Evolutionary conservation across 2,113 vertebrate genomes (phyloP).

Genomic region (Pterophyllum scalare): DNA sequence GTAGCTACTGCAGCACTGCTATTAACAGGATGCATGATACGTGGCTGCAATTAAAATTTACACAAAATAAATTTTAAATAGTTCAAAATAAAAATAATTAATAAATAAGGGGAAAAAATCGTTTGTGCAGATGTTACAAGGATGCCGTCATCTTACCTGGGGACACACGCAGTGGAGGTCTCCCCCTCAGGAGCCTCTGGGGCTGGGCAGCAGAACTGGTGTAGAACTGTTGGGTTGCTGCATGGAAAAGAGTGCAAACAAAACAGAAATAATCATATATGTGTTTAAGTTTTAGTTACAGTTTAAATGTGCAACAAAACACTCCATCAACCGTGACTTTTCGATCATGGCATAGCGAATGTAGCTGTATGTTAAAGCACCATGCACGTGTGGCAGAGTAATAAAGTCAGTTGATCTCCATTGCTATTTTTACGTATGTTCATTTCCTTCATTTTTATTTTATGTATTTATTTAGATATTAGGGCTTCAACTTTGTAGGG

Average conservation of each 20-base stretch:
- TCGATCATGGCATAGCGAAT: background rate
- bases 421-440: too few species aligned
- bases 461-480: too few species aligned
- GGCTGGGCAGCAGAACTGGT: constrained; percentile 99
- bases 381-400: background rate
- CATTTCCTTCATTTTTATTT: too few species aligned
- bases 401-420: background rate
- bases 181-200: constrained; percentile 90
- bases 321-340: background rate
- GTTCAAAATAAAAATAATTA: constrained; percentile 4
- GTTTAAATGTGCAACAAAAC: background rate
- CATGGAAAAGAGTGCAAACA: background rate
- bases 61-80: constrained; percentile 3
- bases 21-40: constrained; percentile 62
- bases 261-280: background rate
- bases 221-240: constrained; percentile 97
- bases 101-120: background rate
- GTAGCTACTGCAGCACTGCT: constrained; percentile 49
- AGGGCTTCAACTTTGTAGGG: too few species aligned
- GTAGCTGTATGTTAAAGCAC: background rate
- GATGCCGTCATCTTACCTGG: constrained; percentile 79
- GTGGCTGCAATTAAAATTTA: constrained; percentile 52
- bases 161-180: constrained; percentile 78
- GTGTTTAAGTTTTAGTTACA: background rate
- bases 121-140: constrained; percentile 52